phyloP scores from a whole-genome alignment of 2,888 invertebrate species.

The Sarcophaga carnaria region DNA sequence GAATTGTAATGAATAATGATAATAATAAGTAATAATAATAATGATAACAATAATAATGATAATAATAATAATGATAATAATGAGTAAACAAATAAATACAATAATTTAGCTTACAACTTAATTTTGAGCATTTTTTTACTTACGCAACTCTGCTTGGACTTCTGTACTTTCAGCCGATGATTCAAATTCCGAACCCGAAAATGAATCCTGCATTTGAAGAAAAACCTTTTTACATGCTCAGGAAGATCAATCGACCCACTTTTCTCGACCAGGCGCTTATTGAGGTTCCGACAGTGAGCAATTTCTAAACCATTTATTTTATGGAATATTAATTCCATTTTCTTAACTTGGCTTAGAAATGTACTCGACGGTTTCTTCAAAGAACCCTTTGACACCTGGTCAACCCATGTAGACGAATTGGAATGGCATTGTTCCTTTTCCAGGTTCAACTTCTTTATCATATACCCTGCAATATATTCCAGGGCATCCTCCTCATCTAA shows the following conservation, averaged over 20 bases:
- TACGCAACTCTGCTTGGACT: not conserved
- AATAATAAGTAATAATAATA: too few species aligned
- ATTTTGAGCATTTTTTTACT: not conserved
- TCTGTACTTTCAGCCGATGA: slow-evolving; percentile 1
- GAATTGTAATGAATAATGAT: too few species aligned
- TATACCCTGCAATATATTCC: not conserved
- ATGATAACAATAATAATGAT: too few species aligned
- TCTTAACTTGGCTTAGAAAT: not conserved
- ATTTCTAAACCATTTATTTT: not conserved
- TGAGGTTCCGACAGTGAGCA: not conserved
- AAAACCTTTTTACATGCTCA: not conserved
- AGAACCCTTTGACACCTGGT: not conserved
- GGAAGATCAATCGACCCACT: not conserved
- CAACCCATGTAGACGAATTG: too few species aligned
- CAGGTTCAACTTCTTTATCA: not conserved
- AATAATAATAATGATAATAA: too few species aligned
- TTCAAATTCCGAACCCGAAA: slow-evolving; percentile 9
- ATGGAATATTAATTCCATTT: not conserved
- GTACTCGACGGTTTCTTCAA: not conserved
- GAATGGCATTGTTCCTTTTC: too few species aligned
- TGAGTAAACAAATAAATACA: too few species aligned
- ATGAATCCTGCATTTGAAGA: slow-evolving; percentile 29
- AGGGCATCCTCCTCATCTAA: not conserved
- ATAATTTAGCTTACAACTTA: not conserved
- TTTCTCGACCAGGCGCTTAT: not conserved